Base-by-base conservation (phyloP, 1,140 invertebrate species). In the Mylabris phalerata region DNA sequence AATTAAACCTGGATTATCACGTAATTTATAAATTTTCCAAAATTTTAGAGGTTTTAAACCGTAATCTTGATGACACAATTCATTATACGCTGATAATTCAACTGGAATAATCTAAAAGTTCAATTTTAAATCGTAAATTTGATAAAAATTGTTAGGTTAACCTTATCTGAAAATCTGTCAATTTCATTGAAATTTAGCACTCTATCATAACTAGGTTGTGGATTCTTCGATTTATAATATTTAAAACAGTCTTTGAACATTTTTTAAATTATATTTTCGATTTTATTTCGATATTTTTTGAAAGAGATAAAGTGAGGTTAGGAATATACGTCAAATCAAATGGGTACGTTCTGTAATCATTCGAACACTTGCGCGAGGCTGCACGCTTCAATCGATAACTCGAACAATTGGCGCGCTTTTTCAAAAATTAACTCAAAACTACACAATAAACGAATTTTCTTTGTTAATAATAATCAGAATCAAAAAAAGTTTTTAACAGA, bases 1-100 rank as follows among this genome's bases (percentile, higher is more conserved):
- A 32, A 38, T 45, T 63, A 6, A 42, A 76, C 78, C 86, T 49
- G 85, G 81, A 66, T 82, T 78, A 52, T 74, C 65, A 25, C 64
- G 49, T 9, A 88, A 75, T 60, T 76, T 72, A 67, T 77, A 86
- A 50, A 80, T 68, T 66, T 78, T 69, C 86, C 86, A 89, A 26
- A 75, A 65, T 45, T 73, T 67, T 3, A 66, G 25, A 4, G 77
- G 66, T 61, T 71, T 73, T 43, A 89, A 69, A 19, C 82, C 82
- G 61, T 75, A 73, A 38, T 49, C 61, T 47, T 4, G 9, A 11
- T 55, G 9, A 9, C 11, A 24, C 45, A 9, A 1, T 9, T 47
- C 26, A 3, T 19, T 19, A 19, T 2, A 13, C 13, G 45, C 10
- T 27, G n/a, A 0, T 48, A 7, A 27, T 27, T 13, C 47, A 5